A percentile compares a stretch with the other conserved stretches of the same genome.
Evolutionary conservation across 2,113 vertebrate genomes (phyloP).

Genomic region (Menura novaehollandiae): DNA sequence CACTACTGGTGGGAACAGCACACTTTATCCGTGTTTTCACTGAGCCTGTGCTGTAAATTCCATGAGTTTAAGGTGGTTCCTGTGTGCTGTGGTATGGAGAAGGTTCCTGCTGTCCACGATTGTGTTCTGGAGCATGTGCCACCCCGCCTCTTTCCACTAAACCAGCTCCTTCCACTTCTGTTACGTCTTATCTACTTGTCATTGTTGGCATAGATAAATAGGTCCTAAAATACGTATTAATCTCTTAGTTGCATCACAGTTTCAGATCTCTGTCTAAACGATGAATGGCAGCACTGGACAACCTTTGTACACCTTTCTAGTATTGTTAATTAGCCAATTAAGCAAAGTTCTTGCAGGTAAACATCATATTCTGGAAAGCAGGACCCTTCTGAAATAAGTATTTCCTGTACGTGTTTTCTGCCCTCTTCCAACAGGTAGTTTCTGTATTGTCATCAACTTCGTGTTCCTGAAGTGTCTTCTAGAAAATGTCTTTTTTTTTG

Average conservation of each 20-base stretch:
- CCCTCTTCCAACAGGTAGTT: neutral
- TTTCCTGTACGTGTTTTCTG: neutral
- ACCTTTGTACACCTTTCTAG: neutral
- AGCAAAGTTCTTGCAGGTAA: neutral
- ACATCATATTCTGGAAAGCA: neutral
- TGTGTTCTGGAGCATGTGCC: neutral
- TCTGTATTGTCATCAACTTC: neutral
- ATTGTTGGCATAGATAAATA: neutral
- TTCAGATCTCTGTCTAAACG: neutral
- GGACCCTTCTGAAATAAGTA: neutral
- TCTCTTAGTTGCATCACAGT: neutral
- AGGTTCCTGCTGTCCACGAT: neutral
- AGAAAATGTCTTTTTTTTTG: rapidly evolving
- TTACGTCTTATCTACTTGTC: neutral
- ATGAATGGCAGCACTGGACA: neutral
- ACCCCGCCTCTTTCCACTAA: neutral
- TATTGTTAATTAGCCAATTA: neutral
- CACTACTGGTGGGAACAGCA: neutral
- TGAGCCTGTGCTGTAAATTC: neutral
- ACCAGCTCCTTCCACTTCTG: neutral
- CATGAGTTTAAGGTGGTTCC: neutral
- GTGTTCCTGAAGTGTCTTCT: neutral
- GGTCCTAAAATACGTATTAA: neutral
- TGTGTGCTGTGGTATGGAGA: neutral
- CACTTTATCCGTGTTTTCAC: neutral